These are phyloP conservation scores for Abrostola tripartita DNA, from an alignment of 2,888 invertebrate species.

Conservation along the genomic window DNA sequence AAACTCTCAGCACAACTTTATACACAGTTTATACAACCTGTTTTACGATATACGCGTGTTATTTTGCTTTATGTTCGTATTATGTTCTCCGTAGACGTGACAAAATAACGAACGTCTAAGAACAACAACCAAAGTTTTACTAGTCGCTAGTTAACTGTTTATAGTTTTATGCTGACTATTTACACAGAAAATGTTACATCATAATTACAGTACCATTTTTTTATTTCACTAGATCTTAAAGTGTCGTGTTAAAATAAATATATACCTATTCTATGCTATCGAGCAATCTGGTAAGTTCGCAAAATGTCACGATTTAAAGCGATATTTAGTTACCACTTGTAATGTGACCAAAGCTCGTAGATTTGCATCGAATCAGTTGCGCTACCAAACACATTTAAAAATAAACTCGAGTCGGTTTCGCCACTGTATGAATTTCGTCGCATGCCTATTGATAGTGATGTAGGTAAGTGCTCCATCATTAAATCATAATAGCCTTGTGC, in stretches of 20 bases:
- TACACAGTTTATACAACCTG: slow-evolving; percentile 67
- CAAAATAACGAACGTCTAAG: slow-evolving; percentile 45
- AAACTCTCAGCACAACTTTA: slow-evolving; percentile 69
- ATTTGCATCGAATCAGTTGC: slow-evolving; percentile 4
- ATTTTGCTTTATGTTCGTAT: slow-evolving; percentile 74
- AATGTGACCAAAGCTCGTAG: background rate
- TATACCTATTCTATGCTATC: too few species aligned
- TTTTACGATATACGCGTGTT: slow-evolving; percentile 79
- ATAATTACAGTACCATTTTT: slow-evolving; percentile 31
- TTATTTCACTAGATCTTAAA: slow-evolving; percentile 13
- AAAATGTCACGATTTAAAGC: background rate
- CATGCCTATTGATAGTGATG: background rate
- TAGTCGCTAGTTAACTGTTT: slow-evolving; percentile 21
- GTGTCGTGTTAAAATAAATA: background rate
- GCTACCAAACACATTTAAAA: background rate
- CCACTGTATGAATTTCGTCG: background rate
- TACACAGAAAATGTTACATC: slow-evolving; percentile 28
- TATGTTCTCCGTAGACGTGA: slow-evolving; percentile 53
- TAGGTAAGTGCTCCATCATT: background rate
- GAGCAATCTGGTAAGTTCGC: background rate
- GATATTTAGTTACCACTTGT: background rate
- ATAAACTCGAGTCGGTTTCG: background rate
- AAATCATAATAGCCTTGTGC: background rate
- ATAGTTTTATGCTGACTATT: slow-evolving; percentile 23
- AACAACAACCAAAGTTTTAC: slow-evolving; percentile 44